Evolutionary conservation across 2,113 vertebrate species (phyloP).

Genomic region (Thomomys bottae): DNA sequence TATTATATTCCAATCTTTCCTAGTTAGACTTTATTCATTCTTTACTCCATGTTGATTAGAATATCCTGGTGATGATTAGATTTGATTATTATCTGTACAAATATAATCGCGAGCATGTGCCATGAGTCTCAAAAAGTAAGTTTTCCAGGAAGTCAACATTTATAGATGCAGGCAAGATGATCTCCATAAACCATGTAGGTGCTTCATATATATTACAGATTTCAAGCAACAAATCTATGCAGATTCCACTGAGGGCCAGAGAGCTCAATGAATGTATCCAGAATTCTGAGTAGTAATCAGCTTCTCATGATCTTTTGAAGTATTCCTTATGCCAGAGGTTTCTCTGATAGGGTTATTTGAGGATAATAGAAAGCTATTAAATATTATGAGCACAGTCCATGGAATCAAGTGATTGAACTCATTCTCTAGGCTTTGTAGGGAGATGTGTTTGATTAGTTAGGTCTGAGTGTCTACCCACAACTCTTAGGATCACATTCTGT

Average conservation of each 20-base stretch:
- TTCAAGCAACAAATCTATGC: neutral
- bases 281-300: neutral
- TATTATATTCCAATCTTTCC: neutral
- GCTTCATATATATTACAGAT: neutral
- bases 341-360: slow-evolving; percentile 24
- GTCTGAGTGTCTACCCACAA: neutral
- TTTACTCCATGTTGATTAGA: neutral
- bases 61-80: neutral
- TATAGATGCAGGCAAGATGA: neutral
- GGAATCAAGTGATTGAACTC: neutral
- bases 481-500: neutral
- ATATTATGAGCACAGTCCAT: neutral
- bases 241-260: neutral
- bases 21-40: slow-evolving; percentile 12
- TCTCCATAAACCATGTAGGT: neutral
- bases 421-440: neutral
- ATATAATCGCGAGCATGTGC: neutral
- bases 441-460: neutral
- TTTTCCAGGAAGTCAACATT: neutral
- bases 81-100: neutral
- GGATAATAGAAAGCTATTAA: neutral
- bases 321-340: neutral
- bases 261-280: neutral
- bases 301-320: neutral
- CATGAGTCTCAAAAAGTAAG: neutral